A percentile compares a stretch with the other conserved stretches of the same genome.
phyloP scores from a whole-genome alignment of 1,140 invertebrate species.

The Cylas formicarius region DNA sequence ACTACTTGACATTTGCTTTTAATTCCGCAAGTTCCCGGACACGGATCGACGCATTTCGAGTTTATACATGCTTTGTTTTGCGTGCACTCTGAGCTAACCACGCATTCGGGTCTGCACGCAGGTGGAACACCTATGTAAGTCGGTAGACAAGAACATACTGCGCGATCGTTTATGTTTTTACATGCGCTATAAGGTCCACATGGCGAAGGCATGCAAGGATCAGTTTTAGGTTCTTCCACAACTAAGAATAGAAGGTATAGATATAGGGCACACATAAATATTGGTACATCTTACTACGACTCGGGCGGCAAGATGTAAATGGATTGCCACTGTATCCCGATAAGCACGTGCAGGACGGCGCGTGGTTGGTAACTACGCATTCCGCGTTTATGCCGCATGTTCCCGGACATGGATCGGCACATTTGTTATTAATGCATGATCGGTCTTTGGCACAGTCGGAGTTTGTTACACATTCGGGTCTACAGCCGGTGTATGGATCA shows the following conservation, averaged over 20 bases:
- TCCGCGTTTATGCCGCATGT: constrained; percentile 67
- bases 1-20: constrained; percentile 63
- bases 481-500: constrained; percentile 66
- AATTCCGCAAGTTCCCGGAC: constrained; percentile 59
- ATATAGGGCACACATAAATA: constrained; percentile 7
- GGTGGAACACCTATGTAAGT: constrained; percentile 58
- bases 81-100: constrained; percentile 59
- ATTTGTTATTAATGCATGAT: constrained; percentile 63
- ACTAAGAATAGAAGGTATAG: constrained; percentile 22
- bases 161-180: constrained; percentile 50
- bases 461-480: constrained; percentile 65
- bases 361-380: constrained; percentile 66
- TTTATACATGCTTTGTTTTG: constrained; percentile 62
- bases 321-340: constrained; percentile 66
- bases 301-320: constrained; percentile 51
- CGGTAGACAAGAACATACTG: constrained; percentile 58
- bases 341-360: constrained; percentile 65
- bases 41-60: constrained; percentile 60
- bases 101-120: constrained; percentile 58
- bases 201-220: constrained; percentile 60
- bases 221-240: constrained; percentile 40
- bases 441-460: constrained; percentile 60
- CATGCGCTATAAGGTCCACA: constrained; percentile 60
- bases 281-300: constrained; percentile 25
- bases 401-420: constrained; percentile 62